These are phyloP conservation scores for Macquaria ambigua DNA, from an alignment of 2,113 vertebrate species.

Conservation along the genomic window DNA sequence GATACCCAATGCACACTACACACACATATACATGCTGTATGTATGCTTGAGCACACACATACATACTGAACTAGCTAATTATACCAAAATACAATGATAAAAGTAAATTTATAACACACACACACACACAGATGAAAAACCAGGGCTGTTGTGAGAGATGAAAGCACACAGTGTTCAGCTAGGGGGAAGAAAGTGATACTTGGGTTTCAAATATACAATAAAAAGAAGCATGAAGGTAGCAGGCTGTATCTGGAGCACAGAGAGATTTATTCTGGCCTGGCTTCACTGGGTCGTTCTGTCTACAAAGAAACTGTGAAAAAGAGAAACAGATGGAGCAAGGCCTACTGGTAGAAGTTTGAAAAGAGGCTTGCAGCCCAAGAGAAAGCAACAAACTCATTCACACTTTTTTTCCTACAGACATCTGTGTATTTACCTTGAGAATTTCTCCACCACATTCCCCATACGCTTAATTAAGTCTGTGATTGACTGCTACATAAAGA, in stretches of 20 bases:
- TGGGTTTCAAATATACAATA: conserved; percentile 35
- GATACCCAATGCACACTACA: not conserved
- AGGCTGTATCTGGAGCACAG: conserved; percentile 17
- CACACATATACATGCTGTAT: not conserved
- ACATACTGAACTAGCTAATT: not conserved
- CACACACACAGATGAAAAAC: fast-evolving
- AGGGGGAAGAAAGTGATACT: conserved; percentile 11
- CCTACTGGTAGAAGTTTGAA: not conserved
- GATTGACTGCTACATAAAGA: not conserved
- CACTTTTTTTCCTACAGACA: not conserved
- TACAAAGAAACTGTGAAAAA: conserved; percentile 38
- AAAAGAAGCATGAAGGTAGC: conserved; percentile 22
- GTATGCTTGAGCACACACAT: not conserved
- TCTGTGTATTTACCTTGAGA: not conserved
- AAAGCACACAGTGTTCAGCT: conserved; percentile 29
- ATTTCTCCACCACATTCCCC: not conserved
- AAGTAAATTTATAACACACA: not conserved
- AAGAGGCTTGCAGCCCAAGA: not conserved
- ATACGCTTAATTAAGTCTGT: not conserved
- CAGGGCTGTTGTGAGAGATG: not conserved
- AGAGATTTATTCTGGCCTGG: conserved; percentile 50
- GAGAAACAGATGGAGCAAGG: conserved; percentile 29
- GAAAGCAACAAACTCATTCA: not conserved
- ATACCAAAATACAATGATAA: conserved; percentile 5
- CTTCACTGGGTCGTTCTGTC: not conserved